These are phyloP conservation scores for Parnassius glacialis DNA, from an alignment of 2,888 invertebrate species.

Conservation along the genomic window DNA sequence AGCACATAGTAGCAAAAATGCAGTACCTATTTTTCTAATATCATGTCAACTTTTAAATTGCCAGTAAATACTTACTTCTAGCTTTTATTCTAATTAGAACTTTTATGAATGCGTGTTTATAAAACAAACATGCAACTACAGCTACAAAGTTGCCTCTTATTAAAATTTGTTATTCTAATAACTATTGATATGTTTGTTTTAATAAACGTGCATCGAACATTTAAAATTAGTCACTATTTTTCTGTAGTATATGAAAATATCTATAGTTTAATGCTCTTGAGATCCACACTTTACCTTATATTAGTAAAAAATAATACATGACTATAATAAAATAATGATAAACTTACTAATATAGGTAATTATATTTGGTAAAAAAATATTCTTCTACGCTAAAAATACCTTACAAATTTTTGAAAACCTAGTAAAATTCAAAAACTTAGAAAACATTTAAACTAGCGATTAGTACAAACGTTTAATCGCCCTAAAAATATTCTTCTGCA, in stretches of 20 bases:
- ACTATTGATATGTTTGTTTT: conserved; percentile 35
- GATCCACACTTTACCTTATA: conserved; percentile 60
- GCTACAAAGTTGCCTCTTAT: conserved; percentile 41
- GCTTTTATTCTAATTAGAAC: conserved; percentile 42
- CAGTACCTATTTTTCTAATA: conserved; percentile 67
- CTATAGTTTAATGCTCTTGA: conserved; percentile 66
- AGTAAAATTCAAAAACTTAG: conserved; percentile 60
- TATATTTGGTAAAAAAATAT: conserved; percentile 74
- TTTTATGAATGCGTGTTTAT: conserved; percentile 50
- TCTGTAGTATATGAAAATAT: conserved; percentile 59
- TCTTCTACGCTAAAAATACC: conserved; percentile 77
- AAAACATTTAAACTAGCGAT: conserved; percentile 55
- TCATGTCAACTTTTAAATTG: conserved; percentile 42
- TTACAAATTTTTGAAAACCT: conserved; percentile 67
- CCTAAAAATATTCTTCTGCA: conserved; percentile 53
- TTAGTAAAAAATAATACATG: conserved; percentile 53
- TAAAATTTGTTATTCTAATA: background rate
- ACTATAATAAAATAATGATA: conserved; percentile 49
- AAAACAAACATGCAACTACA: conserved; percentile 42
- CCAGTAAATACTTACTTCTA: conserved; percentile 45
- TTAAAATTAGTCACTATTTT: conserved; percentile 53
- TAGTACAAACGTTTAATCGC: conserved; percentile 60
- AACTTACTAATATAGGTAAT: conserved; percentile 56
- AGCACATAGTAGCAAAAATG: conserved; percentile 43
- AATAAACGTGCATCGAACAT: conserved; percentile 54